These are phyloP conservation scores for Synanthedon vespiformis DNA, from an alignment of 2,888 invertebrate genomes.

Conservation along the genomic window DNA sequence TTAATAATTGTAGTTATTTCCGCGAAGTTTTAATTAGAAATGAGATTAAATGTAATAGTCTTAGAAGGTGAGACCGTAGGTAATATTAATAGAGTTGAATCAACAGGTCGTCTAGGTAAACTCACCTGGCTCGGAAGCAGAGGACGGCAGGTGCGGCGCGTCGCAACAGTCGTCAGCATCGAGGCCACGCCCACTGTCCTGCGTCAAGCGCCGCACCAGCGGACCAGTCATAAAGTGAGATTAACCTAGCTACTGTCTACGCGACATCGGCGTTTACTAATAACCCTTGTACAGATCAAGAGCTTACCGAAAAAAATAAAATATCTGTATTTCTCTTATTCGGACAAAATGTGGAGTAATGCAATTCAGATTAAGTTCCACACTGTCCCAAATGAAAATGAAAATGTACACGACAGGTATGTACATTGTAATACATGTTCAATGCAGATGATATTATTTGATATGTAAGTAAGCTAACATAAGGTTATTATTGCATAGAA, in stretches of 20 bases:
- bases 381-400: too few relatives aligned
- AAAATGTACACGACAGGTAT: too few relatives aligned
- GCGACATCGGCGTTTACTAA: conserved; percentile 36
- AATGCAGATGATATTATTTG: too few relatives aligned
- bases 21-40: background rate
- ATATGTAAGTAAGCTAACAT: too few relatives aligned
- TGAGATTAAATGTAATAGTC: too few relatives aligned
- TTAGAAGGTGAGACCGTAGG: too few relatives aligned
- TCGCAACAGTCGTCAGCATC: conserved; percentile 67
- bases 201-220: conserved; percentile 70
- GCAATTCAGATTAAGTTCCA: too few relatives aligned
- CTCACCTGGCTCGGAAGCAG: conserved; percentile 64
- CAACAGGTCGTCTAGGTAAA: conserved; percentile 4
- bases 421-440: too few relatives aligned
- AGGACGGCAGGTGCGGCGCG: conserved; percentile 65
- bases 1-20: background rate
- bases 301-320: too few relatives aligned
- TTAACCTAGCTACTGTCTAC: conserved; percentile 62
- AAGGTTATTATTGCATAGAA: too few relatives aligned
- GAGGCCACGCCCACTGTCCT: conserved; percentile 66
- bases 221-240: conserved; percentile 70
- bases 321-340: too few relatives aligned
- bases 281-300: conserved; percentile 6
- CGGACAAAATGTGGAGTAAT: too few relatives aligned
- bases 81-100: background rate